Conservation (phyloP, 2,113 vertebrate species). For the Aldabrachelys gigantea region DNA sequence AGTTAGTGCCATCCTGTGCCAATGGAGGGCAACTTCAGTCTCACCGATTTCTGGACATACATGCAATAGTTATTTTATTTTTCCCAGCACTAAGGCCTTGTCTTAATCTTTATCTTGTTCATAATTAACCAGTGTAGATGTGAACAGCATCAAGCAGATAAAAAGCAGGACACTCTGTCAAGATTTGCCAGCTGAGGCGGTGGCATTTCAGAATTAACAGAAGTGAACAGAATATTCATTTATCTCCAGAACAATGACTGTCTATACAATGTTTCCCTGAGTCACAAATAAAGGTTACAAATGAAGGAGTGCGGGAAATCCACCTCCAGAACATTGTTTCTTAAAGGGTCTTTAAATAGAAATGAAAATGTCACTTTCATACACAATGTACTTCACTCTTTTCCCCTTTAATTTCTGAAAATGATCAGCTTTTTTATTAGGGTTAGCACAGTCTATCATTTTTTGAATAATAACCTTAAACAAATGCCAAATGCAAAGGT, state of each 20-base stretch:
- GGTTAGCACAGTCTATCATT: background rate
- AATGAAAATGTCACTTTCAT: conserved; percentile 58
- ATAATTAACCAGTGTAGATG: conserved; percentile 24
- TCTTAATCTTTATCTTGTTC: conserved; percentile 23
- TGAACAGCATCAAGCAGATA: background rate
- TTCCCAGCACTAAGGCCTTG: background rate
- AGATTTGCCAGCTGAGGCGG: conserved; percentile 17
- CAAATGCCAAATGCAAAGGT: conserved; percentile 34
- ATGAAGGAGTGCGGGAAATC: conserved; percentile 10
- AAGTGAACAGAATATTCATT: conserved; percentile 17
- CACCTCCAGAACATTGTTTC: conserved; percentile 6
- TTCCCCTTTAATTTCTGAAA: conserved; percentile 33
- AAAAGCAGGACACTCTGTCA: background rate
- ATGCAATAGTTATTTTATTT: background rate
- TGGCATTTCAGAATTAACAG: conserved; percentile 39
- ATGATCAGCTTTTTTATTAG: conserved; percentile 22
- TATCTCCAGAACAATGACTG: conserved; percentile 21
- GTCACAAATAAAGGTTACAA: conserved; percentile 39
- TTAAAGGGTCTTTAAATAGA: conserved; percentile 49
- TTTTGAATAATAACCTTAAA: conserved; percentile 17
- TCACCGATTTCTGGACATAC: background rate
- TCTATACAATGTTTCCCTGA: conserved; percentile 44
- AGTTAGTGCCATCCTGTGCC: background rate
- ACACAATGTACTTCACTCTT: background rate
- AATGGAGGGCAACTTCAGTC: background rate